Percentiles rank a stretch among this genome's conserved stretches.
Evolutionary conservation across 2,113 vertebrate species (phyloP).

Genomic region (Carassius gibelio): DNA sequence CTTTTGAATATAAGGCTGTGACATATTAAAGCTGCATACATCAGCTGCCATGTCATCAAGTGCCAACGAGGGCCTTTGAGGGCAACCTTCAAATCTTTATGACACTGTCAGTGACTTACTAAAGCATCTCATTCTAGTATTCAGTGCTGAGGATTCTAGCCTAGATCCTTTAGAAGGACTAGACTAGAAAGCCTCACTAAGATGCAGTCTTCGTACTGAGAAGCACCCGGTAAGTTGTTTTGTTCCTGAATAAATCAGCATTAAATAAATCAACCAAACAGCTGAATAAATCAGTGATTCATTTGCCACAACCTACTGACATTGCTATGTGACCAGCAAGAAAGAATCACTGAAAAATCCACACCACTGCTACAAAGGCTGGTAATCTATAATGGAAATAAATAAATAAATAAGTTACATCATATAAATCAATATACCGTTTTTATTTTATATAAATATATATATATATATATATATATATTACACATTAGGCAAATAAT

Average conservation of each 20-base stretch:
- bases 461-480: neutral
- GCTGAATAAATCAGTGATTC: no score
- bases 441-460: no score
- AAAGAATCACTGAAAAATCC: neutral
- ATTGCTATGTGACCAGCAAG: neutral
- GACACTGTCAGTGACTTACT: no score
- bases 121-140: no score
- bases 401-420: no score
- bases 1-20: neutral
- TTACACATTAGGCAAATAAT: neutral
- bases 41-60: neutral
- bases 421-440: neutral
- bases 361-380: neutral
- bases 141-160: neutral
- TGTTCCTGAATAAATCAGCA: no score
- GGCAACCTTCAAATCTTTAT: neutral
- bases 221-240: no score
- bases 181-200: neutral
- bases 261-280: no score
- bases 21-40: neutral
- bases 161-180: neutral
- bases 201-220: neutral
- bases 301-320: neutral
- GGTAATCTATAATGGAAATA: no score
- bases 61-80: neutral